phyloP scores from a whole-genome alignment of 1,140 invertebrate species.

The Megathymus violae region DNA sequence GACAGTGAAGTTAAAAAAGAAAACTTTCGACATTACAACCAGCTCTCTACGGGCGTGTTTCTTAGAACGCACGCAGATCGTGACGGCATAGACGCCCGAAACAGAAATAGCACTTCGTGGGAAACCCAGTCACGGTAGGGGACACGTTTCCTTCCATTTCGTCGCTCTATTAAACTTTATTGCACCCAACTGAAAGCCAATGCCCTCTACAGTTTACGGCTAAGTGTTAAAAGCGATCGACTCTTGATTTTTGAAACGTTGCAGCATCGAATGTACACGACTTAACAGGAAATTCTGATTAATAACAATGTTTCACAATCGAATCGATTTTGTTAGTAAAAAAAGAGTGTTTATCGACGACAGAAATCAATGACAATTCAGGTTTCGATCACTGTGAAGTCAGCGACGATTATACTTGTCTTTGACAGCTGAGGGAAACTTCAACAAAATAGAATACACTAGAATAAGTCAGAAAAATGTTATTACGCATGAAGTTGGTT shows the following conservation, averaged over 20 bases:
- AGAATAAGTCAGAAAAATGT: too few relatives aligned
- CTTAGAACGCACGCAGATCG: conserved; percentile 50
- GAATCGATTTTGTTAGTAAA: too few relatives aligned
- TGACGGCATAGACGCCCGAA: conserved; percentile 41
- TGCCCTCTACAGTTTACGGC: conserved; percentile 27
- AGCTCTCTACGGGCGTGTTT: conserved; percentile 47
- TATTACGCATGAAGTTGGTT: too few relatives aligned
- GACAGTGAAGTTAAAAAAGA: conserved; percentile 57
- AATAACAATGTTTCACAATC: neutral
- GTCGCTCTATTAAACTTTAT: conserved; percentile 37
- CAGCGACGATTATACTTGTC: too few relatives aligned
- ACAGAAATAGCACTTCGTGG: conserved; percentile 57
- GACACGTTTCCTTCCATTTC: conserved; percentile 48
- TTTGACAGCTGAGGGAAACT: too few relatives aligned
- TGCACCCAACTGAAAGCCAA: conserved; percentile 31
- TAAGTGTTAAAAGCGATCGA: conserved; percentile 22
- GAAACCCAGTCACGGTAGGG: conserved; percentile 41
- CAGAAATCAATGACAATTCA: too few relatives aligned
- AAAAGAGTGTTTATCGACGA: too few relatives aligned
- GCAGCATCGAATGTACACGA: neutral
- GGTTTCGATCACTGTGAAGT: too few relatives aligned
- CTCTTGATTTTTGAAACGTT: conserved; percentile 5
- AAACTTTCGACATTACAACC: conserved; percentile 46
- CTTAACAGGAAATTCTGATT: conserved; percentile 3
- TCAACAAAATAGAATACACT: too few relatives aligned